Evolutionary conservation across 2,797 vertebrate genomes (phyloP), one percentile per base, ranked within the genome.

Genomic region (Ibycter americanus): DNA sequence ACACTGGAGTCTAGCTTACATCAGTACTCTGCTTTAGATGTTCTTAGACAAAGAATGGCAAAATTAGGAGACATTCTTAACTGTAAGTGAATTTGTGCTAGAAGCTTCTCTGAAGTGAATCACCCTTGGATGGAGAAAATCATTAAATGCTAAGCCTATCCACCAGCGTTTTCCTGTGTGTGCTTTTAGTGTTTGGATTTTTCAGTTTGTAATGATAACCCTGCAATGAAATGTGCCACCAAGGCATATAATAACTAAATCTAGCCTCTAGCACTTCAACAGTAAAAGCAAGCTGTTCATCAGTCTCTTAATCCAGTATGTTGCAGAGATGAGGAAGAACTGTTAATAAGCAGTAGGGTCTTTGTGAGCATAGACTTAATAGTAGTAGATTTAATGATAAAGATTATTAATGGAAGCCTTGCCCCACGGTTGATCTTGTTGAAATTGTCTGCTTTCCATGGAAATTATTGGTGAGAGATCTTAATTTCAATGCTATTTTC

Each of bases 311-410:
- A 70, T 49, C 36, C 83, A 63, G 38, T 49, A 34, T 12, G 9
- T 85, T 89, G 47, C 52, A 83, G 67, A 59, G 47, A 74, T 83
- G 66, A 71, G 68, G 78, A 88, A 56, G 61, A 85, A 54, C 67
- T 81, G 16, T 63, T 96, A 74, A 87, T 87, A 63, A 71, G 55
- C 40, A 65, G 19, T 59, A 62, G 52, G 46, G 63, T 73, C 65
- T 94, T 85, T 92, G 71, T 92, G 49, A 74, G 49, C 49, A 19
- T 21, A 58, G 76, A 46, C 36, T 85, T 94, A 77, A 82, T 58
- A 66, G 62, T 44, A 59, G 67, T 71, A 87, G 89, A 87, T 91
- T 61, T 89, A 86, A 58, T 72, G 67, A 88, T 96, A 78, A 89
- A 74, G 55, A 66, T 91, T 93, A 70, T 92, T 93, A 92, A 80